phyloP scores from a whole-genome alignment of 2,797 vertebrate species.

The Apogon talboti region DNA sequence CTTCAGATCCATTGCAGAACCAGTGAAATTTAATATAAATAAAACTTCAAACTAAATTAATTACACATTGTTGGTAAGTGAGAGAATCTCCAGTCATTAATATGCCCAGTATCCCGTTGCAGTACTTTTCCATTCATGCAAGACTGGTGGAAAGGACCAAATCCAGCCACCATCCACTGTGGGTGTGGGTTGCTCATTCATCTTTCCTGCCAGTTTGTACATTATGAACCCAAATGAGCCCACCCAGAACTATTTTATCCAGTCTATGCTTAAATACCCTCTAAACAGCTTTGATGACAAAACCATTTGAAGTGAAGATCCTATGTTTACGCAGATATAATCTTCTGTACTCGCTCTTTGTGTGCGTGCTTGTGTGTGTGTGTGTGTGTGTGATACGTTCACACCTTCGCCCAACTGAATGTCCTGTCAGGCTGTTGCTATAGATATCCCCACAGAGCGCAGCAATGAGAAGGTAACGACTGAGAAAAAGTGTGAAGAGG shows the following conservation, averaged over 20 bases:
- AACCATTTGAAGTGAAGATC: conserved; percentile 25
- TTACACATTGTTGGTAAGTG: no score
- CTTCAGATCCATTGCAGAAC: no score
- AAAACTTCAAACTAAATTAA: no score
- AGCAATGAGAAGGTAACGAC: conserved; percentile 52
- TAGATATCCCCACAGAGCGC: conserved; percentile 75
- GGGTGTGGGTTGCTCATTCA: conserved; percentile 40
- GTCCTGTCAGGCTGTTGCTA: conserved; percentile 82
- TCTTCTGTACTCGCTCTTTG: conserved; percentile 17
- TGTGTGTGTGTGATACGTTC: conserved; percentile 59
- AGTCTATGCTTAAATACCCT: conserved; percentile 30
- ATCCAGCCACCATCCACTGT: conserved; percentile 19
- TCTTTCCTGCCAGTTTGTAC: conserved; percentile 18
- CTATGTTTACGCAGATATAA: conserved; percentile 34
- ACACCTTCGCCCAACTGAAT: conserved; percentile 79
- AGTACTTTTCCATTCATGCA: conserved; percentile 12
- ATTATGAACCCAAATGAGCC: conserved; percentile 32
- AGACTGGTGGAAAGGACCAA: conserved; percentile 17
- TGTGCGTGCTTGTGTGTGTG: background rate
- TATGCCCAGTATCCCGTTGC: background rate
- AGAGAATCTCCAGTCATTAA: conserved; percentile 9
- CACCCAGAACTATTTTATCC: conserved; percentile 51
- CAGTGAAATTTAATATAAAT: no score
- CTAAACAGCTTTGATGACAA: conserved; percentile 35
- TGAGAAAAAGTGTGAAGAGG: conserved; percentile 53